A percentile compares a stretch with the other conserved stretches of the same genome.
phyloP scores from a whole-genome alignment of 2,888 invertebrate species.

The Brachypalpus laphriformis region DNA sequence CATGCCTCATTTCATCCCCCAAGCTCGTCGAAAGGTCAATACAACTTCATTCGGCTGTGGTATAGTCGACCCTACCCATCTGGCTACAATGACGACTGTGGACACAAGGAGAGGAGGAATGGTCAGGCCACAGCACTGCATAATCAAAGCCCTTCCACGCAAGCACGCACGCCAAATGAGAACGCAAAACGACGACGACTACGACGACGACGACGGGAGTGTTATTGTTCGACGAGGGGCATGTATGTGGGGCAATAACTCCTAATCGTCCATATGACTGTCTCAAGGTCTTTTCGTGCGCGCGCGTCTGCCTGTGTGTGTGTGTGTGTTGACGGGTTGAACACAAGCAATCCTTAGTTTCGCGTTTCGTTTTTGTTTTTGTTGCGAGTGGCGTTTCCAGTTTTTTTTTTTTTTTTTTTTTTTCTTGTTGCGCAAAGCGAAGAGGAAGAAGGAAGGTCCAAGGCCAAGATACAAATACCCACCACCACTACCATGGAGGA shows the following conservation, averaged over 20 bases:
- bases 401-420: not conserved
- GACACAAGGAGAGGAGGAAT: not conserved
- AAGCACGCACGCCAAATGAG: slow-evolving; percentile 10
- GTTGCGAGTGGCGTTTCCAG: too few relatives aligned
- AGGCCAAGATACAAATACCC: slow-evolving; percentile 26
- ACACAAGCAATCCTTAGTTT: slow-evolving; percentile 24
- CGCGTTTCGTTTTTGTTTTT: not conserved
- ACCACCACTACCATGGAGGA: not conserved
- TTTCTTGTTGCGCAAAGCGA: not conserved
- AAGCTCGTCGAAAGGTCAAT: not conserved
- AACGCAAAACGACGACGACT: not conserved
- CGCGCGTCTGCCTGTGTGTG: not conserved
- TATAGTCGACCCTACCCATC: not conserved
- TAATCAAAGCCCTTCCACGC: not conserved
- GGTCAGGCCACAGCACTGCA: not conserved
- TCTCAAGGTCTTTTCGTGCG: slow-evolving; percentile 50
- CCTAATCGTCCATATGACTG: slow-evolving; percentile 57
- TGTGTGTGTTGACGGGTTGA: not conserved
- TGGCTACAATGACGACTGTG: not conserved
- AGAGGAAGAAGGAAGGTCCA: slow-evolving; percentile 22
- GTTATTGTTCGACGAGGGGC: slow-evolving; percentile 46
- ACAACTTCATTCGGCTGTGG: not conserved
- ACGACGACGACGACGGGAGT: not conserved
- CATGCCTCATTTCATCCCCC: not conserved
- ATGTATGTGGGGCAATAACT: slow-evolving; percentile 59